Evolutionary conservation across 2,113 vertebrate species (phyloP), one percentile per base, ranked within the genome.

Genomic region (Turnix velox): DNA sequence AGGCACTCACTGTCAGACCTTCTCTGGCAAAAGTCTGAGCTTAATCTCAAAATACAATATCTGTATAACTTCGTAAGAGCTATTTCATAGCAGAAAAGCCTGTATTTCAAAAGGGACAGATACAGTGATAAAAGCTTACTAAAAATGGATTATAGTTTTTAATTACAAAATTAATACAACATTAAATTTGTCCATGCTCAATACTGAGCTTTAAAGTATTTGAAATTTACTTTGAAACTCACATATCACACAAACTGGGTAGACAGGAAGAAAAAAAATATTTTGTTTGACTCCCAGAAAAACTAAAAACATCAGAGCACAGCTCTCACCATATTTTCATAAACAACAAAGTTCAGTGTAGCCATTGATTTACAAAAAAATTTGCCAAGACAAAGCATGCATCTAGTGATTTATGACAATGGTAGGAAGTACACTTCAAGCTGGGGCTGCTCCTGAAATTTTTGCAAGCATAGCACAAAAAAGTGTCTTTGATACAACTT

Each of bases 331-430:
- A 6, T 23, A 37, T 30, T 91, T 82, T 33, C 66, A 68, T 22
- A 91, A 89, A 88, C 49, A 95, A 84, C 33, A 67, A 74, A 55
- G 68, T 79, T 69, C 49, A 89, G 51, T 4, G 12, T 14, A 74
- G 51, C 13, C 59, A 76, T 39, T 71, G 71, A 79, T 90, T 84
- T 88, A 81, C 49, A 69, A 55, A 94, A 93, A 43, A 93, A 80
- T 72, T 85, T 83, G 51, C 67, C 92, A 83, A 75, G 66, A 74
- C 37, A 93, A 96, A 96, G 82, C 42, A 73, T 48, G 20, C 27
- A 84, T 51, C 19, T 46, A 33, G 58, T 86, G 80, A 95, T 95
- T 94, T 94, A 90, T 65, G 68, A 94, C 95, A 92, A 80, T 65
- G 25, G 78, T 72, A 94, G 93, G 95, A 96, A 94, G 68, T 61